Percentiles rank a stretch among this genome's conserved stretches.
phyloP scores from a whole-genome alignment of 2,797 vertebrate genomes.

The Gallinago nigripennis region DNA sequence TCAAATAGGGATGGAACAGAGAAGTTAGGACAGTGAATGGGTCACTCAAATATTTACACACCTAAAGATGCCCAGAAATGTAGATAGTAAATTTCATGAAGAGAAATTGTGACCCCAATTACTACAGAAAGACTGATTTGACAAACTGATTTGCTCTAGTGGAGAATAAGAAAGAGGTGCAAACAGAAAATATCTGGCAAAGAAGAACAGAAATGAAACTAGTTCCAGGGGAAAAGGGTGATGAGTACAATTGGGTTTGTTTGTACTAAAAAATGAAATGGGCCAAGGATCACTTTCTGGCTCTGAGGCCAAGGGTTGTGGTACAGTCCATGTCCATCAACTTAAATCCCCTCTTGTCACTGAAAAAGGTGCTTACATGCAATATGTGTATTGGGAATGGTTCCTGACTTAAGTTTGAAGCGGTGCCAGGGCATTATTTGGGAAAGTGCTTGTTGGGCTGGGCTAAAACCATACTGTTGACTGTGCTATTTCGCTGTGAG shows the following conservation, averaged over 20 bases:
- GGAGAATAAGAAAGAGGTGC: neutral
- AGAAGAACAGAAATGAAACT: neutral
- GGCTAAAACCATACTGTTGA: neutral
- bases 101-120: neutral
- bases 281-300: neutral
- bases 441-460: neutral
- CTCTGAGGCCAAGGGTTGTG: neutral
- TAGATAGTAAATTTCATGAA: neutral
- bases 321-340: neutral
- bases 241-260: neutral
- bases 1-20: neutral
- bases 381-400: neutral
- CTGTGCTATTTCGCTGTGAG: neutral
- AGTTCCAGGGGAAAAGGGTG: neutral
- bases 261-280: neutral
- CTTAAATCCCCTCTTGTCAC: neutral
- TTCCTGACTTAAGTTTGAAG: neutral
- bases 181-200: neutral
- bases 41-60: neutral
- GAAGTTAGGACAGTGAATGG: neutral
- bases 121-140: neutral
- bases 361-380: neutral
- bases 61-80: neutral
- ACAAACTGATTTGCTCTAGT: neutral
- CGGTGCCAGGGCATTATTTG: neutral